Conservation (phyloP, 2,888 invertebrate genomes). For the Pantelozetes paolii region DNA sequence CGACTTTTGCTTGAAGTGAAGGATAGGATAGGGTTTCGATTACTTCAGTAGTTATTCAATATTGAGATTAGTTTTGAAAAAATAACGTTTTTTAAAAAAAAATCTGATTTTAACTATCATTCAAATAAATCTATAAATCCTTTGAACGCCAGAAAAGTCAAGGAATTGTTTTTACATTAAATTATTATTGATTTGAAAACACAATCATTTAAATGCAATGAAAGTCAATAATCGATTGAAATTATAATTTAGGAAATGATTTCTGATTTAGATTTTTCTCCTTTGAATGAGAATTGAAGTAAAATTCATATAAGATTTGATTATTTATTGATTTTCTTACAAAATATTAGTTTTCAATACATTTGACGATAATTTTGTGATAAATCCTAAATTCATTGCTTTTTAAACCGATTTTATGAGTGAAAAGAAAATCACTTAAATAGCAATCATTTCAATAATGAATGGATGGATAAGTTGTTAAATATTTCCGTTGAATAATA, state of each 20-base stretch:
- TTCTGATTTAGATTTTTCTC: too few relatives aligned
- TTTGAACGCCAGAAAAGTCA: neutral
- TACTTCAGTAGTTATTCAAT: conserved; percentile 1
- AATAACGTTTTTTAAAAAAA: too few relatives aligned
- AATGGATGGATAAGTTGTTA: conserved; percentile 13
- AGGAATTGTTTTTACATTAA: neutral
- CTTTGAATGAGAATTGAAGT: too few relatives aligned
- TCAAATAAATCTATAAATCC: conserved; percentile 30
- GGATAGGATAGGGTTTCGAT: too few relatives aligned
- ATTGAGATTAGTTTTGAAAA: neutral
- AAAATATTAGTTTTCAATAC: too few relatives aligned
- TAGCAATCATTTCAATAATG: conserved; percentile 22
- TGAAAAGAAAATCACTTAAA: conserved; percentile 26
- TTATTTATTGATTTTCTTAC: too few relatives aligned
- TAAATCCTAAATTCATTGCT: too few relatives aligned
- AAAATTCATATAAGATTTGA: too few relatives aligned
- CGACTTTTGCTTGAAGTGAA: conserved; percentile 16
- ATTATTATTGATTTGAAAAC: neutral
- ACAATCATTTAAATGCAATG: neutral
- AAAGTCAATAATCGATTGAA: too few relatives aligned
- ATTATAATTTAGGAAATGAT: too few relatives aligned
- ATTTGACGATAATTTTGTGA: too few relatives aligned
- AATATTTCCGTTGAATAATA: neutral
- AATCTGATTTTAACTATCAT: conserved; percentile 12
- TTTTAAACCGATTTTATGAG: neutral